These are phyloP conservation scores for Acholoe squamosa DNA, from an alignment of 2,888 invertebrate species.

Conservation along the genomic window DNA sequence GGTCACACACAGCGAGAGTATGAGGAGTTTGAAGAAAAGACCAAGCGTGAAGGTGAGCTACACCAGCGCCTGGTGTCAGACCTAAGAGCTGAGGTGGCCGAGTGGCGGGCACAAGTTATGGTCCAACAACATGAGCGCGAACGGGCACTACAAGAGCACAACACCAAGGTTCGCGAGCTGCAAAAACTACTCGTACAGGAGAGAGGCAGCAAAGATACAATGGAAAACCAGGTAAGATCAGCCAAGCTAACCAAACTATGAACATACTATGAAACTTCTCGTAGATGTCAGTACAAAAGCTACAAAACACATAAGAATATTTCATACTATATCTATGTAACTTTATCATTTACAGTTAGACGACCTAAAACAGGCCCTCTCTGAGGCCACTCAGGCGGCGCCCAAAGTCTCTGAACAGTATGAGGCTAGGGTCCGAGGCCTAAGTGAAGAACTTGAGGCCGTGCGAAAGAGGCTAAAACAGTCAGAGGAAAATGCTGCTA, in stretches of 20 bases:
- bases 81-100: conserved; percentile 41
- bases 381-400: conserved; percentile 72
- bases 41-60: not conserved
- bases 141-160: conserved; percentile 90
- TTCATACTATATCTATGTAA: no score
- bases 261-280: no score
- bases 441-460: conserved; percentile 87
- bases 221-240: conserved; percentile 86
- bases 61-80: conserved; percentile 40
- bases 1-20: conserved; percentile 21
- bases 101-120: conserved; percentile 68
- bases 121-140: conserved; percentile 90
- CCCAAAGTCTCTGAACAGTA: conserved; percentile 71
- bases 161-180: conserved; percentile 91
- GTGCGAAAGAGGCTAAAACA: conserved; percentile 87
- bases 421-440: conserved; percentile 83
- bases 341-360: conserved; percentile 73
- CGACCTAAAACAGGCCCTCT: conserved; percentile 72
- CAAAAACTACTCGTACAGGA: conserved; percentile 91
- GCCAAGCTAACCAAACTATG: no score
- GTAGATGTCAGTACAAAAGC: no score
- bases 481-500: conserved; percentile 87
- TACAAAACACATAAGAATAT: no score
- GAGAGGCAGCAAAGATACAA: conserved; percentile 89
- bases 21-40: conserved; percentile 13